Evolutionary conservation across 1,140 invertebrate species (phyloP), one percentile per base, ranked within the genome.

Genomic region (Rhynchophorus ferrugineus): DNA sequence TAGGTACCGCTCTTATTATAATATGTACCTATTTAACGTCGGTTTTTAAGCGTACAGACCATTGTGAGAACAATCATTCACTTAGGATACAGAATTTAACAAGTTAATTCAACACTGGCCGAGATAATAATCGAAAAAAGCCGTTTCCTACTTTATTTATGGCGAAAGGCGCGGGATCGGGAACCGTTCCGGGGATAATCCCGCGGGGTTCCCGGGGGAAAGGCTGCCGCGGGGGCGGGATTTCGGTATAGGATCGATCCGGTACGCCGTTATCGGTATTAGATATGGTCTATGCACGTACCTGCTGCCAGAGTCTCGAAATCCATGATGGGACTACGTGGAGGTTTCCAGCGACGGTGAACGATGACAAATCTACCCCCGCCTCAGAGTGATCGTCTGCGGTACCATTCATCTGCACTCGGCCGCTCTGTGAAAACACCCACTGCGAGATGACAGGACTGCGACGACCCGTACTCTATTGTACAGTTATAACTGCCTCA

Each of bases 261-360:
- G n/a, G n/a, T n/a, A n/a, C n/a, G n/a, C n/a, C n/a, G n/a, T n/a
- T n/a, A n/a, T n/a, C n/a, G n/a, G n/a, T n/a, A n/a, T n/a, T n/a
- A n/a, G n/a, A n/a, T n/a, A n/a, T n/a, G n/a, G n/a, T n/a, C n/a
- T n/a, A n/a, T n/a, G n/a, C n/a, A n/a, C 51, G 64, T 59, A 67
- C 65, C 65, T 67, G 60, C 54, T 58, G 65, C 65, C 59, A 67
- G 50, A 45, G 63, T 62, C 58, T 65, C 65, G 58, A 64, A 65
- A 55, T 67, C 65, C 65, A 67, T 67, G 33, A 39, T 59, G 46
- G 48, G 50, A 43, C 45, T 52, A 46, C 50, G 48, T 44, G 45
- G 44, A 46, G 24, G 52, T 50, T 52, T 54, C 57, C n/a, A n/a
- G n/a, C n/a, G n/a, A n/a, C n/a, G n/a, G n/a, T n/a, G 52, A 62